Percentiles rank a stretch among this genome's conserved stretches.
phyloP scores from a whole-genome alignment of 1,140 invertebrate genomes.

The Formica exsecta region DNA sequence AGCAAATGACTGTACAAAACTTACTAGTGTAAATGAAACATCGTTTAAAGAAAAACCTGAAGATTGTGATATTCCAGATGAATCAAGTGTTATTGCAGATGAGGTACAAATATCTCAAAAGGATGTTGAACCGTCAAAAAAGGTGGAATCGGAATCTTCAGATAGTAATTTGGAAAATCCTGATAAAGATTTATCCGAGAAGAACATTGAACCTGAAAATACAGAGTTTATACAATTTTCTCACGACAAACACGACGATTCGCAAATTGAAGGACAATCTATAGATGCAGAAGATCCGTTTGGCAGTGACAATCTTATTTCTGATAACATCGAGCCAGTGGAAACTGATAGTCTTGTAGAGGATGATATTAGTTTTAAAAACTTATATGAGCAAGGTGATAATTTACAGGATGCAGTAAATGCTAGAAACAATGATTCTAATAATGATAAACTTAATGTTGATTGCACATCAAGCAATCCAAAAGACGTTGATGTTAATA shows the following conservation, averaged over 20 bases:
- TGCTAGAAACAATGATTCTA: constrained; percentile 63
- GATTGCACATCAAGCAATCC: constrained; percentile 13
- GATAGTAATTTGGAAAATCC: constrained; percentile 49
- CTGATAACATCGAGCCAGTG: constrained; percentile 77
- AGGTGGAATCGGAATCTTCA: constrained; percentile 44
- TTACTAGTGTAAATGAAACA: not conserved
- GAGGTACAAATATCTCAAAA: constrained; percentile 33
- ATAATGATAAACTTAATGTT: constrained; percentile 31
- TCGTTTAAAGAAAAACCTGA: constrained; percentile 20
- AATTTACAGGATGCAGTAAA: constrained; percentile 80
- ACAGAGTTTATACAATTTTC: constrained; percentile 85
- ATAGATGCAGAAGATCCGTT: constrained; percentile 86
- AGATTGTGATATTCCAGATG: constrained; percentile 12
- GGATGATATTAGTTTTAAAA: constrained; percentile 74
- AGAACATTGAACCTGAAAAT: constrained; percentile 78
- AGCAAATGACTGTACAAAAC: not conserved
- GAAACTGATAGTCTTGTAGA: constrained; percentile 77
- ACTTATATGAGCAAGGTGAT: constrained; percentile 78
- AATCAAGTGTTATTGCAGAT: constrained; percentile 15
- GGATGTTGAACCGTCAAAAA: constrained; percentile 42
- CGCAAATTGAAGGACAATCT: constrained; percentile 81
- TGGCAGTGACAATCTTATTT: constrained; percentile 79
- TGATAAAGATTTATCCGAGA: constrained; percentile 65
- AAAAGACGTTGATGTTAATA: constrained; percentile 55
- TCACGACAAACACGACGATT: constrained; percentile 84